These are phyloP conservation scores for Burhinus bistriatus DNA, from an alignment of 2,113 vertebrate species.

Conservation along the genomic window DNA sequence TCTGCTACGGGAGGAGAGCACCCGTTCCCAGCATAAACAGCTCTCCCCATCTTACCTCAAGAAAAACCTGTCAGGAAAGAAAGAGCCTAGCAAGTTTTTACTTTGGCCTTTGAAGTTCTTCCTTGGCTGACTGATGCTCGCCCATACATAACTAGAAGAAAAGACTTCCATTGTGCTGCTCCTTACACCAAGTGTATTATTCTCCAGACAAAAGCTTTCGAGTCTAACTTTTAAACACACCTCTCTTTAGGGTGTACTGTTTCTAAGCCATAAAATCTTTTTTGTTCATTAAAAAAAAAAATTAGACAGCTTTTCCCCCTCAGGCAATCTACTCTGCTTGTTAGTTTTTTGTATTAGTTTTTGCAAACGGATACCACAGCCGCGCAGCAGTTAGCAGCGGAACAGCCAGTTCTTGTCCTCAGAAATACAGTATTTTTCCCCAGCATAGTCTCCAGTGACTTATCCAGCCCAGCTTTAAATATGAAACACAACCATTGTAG, in stretches of 20 bases:
- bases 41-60: conserved; percentile 1
- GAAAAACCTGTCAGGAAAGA: conserved; percentile 42
- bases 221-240: conserved; percentile 24
- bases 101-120: conserved; percentile 40
- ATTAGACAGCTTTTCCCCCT: neutral
- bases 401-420: neutral
- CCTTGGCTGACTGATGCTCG: conserved; percentile 55
- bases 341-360: neutral
- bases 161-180: conserved; percentile 7
- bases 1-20: neutral
- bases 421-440: neutral
- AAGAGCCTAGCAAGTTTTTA: neutral
- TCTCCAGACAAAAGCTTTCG: conserved; percentile 32
- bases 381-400: neutral
- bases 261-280: conserved; percentile 33
- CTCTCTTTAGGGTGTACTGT: neutral
- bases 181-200: neutral
- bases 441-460: neutral
- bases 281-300: neutral
- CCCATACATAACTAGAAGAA: conserved; percentile 53
- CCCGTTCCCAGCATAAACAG: neutral
- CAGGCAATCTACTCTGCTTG: neutral
- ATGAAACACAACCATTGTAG: neutral
- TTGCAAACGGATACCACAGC: neutral
- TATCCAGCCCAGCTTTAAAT: neutral